Evolutionary conservation across 2,888 invertebrate species (phyloP).

Genomic region (Callinectes sapidus): DNA sequence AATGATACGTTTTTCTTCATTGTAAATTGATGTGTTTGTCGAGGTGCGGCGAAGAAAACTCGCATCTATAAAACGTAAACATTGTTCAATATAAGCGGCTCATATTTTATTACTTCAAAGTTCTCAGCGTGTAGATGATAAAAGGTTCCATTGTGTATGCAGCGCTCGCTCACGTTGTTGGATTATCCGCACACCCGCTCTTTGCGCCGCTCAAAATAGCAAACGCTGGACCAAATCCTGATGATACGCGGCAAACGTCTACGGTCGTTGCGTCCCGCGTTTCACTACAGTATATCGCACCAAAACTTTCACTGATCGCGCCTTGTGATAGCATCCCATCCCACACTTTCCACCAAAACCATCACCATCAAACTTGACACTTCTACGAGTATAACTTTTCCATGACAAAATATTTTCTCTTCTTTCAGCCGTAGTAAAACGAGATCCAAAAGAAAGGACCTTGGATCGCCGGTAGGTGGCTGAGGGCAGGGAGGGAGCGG

Average conservation of each 20-base stretch:
- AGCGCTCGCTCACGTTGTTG: not conserved
- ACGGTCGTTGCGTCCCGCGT: not conserved
- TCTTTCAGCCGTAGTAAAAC: not conserved
- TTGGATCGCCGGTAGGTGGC: not conserved
- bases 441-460: not conserved
- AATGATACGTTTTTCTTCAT: not conserved
- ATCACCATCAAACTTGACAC: not conserved
- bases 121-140: not conserved
- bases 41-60: not conserved
- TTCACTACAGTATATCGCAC: slow-evolving; percentile 30
- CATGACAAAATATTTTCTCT: not conserved
- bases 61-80: not conserved
- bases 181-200: not conserved
- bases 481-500: slow-evolving; percentile 62
- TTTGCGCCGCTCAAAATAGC: not conserved
- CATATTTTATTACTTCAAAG: not conserved
- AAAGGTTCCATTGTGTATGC: not conserved
- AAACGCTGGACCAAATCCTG: not conserved
- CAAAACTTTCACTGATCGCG: not conserved
- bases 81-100: not conserved
- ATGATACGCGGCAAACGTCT: not conserved
- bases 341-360: not conserved
- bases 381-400: not conserved
- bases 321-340: slow-evolving; percentile 23
- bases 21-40: not conserved